Conservation (phyloP, 2,113 vertebrate species). For the Dicentrarchus labrax region DNA sequence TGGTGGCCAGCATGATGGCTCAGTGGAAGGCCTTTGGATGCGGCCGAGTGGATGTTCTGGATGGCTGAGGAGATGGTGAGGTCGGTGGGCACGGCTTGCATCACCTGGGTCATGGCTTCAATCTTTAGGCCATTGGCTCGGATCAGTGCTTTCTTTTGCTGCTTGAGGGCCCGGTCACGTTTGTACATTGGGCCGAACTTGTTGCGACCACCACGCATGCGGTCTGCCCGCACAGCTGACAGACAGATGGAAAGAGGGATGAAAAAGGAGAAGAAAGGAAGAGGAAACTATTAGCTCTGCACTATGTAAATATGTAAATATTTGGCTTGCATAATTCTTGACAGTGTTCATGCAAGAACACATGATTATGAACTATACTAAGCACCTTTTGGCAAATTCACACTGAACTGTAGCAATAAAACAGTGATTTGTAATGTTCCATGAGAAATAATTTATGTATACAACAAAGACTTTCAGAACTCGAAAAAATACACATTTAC, state of each 20-base stretch:
- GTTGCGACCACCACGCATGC: slow-evolving; percentile 98
- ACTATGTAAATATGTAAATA: background rate
- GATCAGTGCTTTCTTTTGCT: slow-evolving; percentile 99
- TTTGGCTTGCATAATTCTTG: background rate
- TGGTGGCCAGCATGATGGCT: slow-evolving; percentile 88
- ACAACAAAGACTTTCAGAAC: too few species aligned
- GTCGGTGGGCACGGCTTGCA: slow-evolving; percentile 96
- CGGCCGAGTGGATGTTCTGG: slow-evolving; percentile 97
- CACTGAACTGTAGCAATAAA: background rate
- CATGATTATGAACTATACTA: background rate
- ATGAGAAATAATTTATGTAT: too few species aligned
- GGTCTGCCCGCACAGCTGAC: slow-evolving; percentile 95
- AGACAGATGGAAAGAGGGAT: slow-evolving; percentile 10
- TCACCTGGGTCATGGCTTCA: slow-evolving; percentile 98
- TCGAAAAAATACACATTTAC: too few species aligned
- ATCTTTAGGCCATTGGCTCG: slow-evolving; percentile 98
- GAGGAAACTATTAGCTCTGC: slow-evolving; percentile 5
- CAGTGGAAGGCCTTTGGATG: slow-evolving; percentile 97
- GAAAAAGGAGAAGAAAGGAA: slow-evolving; percentile 19
- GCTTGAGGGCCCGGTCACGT: slow-evolving; percentile 96
- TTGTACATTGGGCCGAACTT: slow-evolving; percentile 99
- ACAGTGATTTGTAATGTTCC: too few species aligned
- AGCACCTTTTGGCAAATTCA: background rate
- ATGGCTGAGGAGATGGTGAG: slow-evolving; percentile 97
- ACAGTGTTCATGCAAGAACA: background rate